Conservation (phyloP, 2,797 vertebrate genomes). For the Sebastes taczanowskii region DNA sequence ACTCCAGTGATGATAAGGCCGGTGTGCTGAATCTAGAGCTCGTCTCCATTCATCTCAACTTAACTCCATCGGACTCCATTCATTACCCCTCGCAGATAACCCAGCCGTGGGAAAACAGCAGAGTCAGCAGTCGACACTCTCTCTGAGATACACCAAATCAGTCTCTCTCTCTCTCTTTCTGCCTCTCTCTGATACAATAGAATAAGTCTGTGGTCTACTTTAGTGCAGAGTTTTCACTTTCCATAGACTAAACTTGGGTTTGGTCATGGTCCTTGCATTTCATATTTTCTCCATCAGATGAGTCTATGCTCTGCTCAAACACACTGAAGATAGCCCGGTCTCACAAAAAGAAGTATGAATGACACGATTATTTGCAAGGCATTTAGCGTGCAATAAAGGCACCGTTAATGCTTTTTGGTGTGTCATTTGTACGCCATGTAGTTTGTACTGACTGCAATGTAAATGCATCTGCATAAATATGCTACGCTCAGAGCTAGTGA, state of each 20-base stretch:
- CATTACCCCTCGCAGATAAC: conserved; percentile 64
- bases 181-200: conserved; percentile 7
- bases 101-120: conserved; percentile 51
- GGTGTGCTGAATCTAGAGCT: conserved; percentile 43
- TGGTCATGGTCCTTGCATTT: conserved; percentile 24
- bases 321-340: background rate
- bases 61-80: conserved; percentile 53
- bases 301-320: background rate
- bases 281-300: conserved; percentile 19
- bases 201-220: conserved; percentile 14
- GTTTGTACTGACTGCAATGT: too few species aligned
- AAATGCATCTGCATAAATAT: too few species aligned
- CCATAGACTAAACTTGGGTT: conserved; percentile 15
- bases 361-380: too few species aligned
- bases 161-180: conserved; percentile 6
- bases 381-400: too few species aligned
- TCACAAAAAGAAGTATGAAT: too few species aligned
- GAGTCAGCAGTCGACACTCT: conserved; percentile 56
- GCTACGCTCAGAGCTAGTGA: too few species aligned
- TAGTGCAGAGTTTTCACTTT: conserved; percentile 41
- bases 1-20: conserved; percentile 43
- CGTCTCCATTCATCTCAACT: conserved; percentile 52
- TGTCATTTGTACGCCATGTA: too few species aligned
- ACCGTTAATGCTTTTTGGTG: too few species aligned
- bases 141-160: conserved; percentile 39